These are phyloP conservation scores for Theonella swinhoei DNA, from an alignment of 37 sponge, comb jelly and placozoan species.

Conservation along the genomic window DNA sequence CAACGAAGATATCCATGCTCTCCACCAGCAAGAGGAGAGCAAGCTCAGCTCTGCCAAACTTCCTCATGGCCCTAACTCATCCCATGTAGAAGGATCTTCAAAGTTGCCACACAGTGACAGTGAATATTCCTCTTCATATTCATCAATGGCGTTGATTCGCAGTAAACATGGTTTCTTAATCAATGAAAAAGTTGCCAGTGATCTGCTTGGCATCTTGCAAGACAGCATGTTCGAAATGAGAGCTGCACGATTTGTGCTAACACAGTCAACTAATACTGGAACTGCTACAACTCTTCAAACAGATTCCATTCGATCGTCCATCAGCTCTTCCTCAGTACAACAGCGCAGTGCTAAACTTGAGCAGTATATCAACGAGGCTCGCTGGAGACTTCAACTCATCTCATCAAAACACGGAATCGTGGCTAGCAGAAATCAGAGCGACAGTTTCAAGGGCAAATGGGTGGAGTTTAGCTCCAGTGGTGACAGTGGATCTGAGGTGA, in stretches of 20 bases:
- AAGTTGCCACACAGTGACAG: neutral
- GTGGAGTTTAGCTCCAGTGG: conserved; percentile 10
- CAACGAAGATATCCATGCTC: conserved; percentile 50
- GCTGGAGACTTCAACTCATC: conserved; percentile 87
- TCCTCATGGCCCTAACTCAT: neutral
- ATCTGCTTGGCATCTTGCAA: conserved; percentile 62
- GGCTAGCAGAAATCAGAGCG: neutral
- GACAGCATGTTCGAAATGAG: conserved; percentile 60
- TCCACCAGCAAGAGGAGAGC: neutral
- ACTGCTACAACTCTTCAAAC: neutral
- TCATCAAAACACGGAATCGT: conserved; percentile 48
- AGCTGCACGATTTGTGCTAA: conserved; percentile 44
- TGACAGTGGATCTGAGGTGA: conserved; percentile 29
- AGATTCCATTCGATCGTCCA: conserved; percentile 45
- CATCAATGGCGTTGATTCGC: conserved; percentile 33
- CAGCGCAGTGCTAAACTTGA: conserved; percentile 68
- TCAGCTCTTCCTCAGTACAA: conserved; percentile 53
- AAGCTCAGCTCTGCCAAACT: neutral
- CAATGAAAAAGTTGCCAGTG: conserved; percentile 42
- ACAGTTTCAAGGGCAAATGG: neutral
- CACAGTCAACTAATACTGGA: conserved; percentile 12
- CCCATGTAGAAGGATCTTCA: neutral
- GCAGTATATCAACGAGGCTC: conserved; percentile 89
- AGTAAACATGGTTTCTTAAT: conserved; percentile 61
- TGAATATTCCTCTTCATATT: neutral